Base-by-base conservation (phyloP, 2,888 invertebrate species). In the Monoplex corrugatus region DNA sequence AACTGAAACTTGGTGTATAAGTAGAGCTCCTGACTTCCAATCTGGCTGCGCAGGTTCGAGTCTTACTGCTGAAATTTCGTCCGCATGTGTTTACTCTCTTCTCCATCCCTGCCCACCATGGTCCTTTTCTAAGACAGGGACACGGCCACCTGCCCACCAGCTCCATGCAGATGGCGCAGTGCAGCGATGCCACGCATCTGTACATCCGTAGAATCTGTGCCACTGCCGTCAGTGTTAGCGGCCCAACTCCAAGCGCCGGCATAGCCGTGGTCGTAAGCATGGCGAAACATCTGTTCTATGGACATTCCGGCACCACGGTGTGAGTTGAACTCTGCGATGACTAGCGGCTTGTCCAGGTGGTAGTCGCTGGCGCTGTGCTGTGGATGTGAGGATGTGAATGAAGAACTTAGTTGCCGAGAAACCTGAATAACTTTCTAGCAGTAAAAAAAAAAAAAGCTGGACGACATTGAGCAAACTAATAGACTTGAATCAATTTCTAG, bases 181-280 rank as follows among this genome's bases (percentile, higher is more conserved):
- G 85, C 68, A 16, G 43, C 72, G 35, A 90, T 87, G n/a, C 90
- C 90, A 23, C 82, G 63, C 45, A 88, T 50, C 63, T 90, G 90
- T 2, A 68, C 87, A 28, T 84, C 90, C 19, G 90, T 88, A 16
- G 88, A 68, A 86, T 90, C 90, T 0, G 88, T 90, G 88, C 82
- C 87, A 45, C 68, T 16, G 75, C 91, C 91, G 80, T 90, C 89
- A 32, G 90, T 89, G 63, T 88, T 82, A 6, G 90, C 87, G 75
- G 91, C 90, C 91, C 91, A 91, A 82, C 87, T 89, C 91, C 91
- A 91, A 3, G 90, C 91, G 28, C 91, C 91, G 28, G 89, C 84
- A 84, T 91, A 91, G 57, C 91, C 89, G 78, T 90, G 89, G 44
- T 44, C 87, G 89, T 91, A 91, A 28, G 82, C 63, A 68, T 86